A percentile compares a stretch with the other conserved stretches of the same genome.
These are phyloP conservation scores for Micrasema minimum DNA, from an alignment of 1,140 invertebrate genomes.

Conservation along the genomic window DNA sequence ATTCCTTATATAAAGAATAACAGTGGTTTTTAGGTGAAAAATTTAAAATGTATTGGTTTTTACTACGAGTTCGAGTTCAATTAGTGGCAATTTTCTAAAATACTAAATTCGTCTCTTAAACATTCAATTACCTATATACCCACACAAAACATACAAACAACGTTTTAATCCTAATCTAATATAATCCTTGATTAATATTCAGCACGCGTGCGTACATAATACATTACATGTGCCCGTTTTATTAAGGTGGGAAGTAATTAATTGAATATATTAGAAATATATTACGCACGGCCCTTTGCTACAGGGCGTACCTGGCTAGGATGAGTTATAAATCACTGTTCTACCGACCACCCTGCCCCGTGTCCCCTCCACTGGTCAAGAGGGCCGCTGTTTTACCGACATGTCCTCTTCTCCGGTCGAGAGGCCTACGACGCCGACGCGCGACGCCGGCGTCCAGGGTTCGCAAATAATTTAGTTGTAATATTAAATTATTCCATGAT, in stretches of 20 bases:
- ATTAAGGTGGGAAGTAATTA: slow-evolving; percentile 40
- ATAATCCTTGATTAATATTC: slow-evolving; percentile 29
- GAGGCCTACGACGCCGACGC: no score
- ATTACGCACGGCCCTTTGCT: not conserved
- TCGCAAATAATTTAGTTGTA: no score
- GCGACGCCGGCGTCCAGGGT: no score
- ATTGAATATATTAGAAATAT: slow-evolving; percentile 39
- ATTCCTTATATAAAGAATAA: no score
- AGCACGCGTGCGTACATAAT: slow-evolving; percentile 16
- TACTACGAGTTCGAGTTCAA: no score
- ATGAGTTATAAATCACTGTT: slow-evolving; percentile 27
- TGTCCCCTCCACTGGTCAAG: slow-evolving; percentile 1
- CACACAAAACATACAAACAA: slow-evolving; percentile 5
- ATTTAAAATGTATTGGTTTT: no score
- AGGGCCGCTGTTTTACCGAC: no score
- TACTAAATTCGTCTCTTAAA: no score
- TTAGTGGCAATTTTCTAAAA: no score
- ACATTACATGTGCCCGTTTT: slow-evolving; percentile 20
- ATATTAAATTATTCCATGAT: no score
- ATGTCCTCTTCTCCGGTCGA: no score
- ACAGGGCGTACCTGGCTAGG: slow-evolving; percentile 23
- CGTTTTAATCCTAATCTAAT: slow-evolving; percentile 21
- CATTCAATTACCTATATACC: not conserved
- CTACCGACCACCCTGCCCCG: not conserved
- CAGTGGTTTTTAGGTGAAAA: no score